These are phyloP conservation scores for Biston betularia DNA, from an alignment of 2,888 invertebrate genomes.

Conservation along the genomic window DNA sequence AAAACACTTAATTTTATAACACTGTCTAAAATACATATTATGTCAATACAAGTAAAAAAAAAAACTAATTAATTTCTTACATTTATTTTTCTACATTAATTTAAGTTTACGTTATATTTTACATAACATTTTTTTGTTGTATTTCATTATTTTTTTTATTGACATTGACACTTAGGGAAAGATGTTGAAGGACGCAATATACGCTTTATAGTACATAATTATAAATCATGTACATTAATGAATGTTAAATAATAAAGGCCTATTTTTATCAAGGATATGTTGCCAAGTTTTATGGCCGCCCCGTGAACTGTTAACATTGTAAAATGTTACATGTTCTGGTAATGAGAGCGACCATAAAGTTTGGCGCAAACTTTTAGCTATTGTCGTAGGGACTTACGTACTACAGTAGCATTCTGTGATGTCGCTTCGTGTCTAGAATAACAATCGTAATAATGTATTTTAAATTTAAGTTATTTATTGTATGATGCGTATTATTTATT, in stretches of 20 bases:
- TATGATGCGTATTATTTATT: no score
- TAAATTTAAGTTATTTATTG: conserved; percentile 36
- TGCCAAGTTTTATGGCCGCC: conserved; percentile 2
- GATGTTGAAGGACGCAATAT: conserved; percentile 23
- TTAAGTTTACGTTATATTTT: no score
- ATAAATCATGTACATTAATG: conserved; percentile 19
- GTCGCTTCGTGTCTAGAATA: conserved; percentile 43
- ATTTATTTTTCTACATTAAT: no score
- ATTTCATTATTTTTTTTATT: not conserved
- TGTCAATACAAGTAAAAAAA: no score
- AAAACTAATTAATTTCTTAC: no score
- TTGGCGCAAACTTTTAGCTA: not conserved
- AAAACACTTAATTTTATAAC: no score
- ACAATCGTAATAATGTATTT: conserved; percentile 24
- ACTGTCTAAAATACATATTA: no score
- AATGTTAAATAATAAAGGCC: conserved; percentile 35
- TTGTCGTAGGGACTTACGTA: conserved; percentile 20
- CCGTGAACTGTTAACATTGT: not conserved
- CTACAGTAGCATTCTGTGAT: conserved; percentile 44
- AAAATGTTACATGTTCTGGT: not conserved
- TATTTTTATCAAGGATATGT: conserved; percentile 30
- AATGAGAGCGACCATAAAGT: not conserved
- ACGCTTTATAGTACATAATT: conserved; percentile 28
- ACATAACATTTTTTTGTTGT: no score
- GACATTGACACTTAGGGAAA: not conserved